Base-by-base conservation (phyloP, 2,888 invertebrate species). In the Matsumyia berberina region DNA sequence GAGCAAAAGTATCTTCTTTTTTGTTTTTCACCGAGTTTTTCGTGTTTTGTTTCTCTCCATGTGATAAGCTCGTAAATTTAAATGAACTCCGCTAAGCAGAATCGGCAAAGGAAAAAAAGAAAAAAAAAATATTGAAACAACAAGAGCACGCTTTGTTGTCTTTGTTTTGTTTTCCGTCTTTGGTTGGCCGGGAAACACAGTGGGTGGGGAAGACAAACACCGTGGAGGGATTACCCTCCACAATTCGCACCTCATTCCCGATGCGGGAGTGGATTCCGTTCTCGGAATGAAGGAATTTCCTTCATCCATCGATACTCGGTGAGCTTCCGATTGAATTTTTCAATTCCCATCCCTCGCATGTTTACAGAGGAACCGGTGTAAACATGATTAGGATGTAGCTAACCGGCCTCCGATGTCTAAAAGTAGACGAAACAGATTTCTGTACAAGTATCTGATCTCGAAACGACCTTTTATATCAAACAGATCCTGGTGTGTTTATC, bases 31-130 rank as follows among this genome's bases (percentile, higher is more conserved):
- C n/a, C n/a, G n/a, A n/a, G n/a, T n/a, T n/a, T n/a, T n/a, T n/a
- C n/a, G n/a, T n/a, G n/a, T 51, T 29, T 4, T 24, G n/a, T 46
- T 35, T 9, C 12, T 33, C 31, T 12, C 39, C 55, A 55, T 46
- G 69, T 55, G 72, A 72, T 60, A 24, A 64, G 37, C 73, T 73
- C 73, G 64, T 73, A 64, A 73, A 73, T 73, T 73, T 55, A 62
- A 73, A 73, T 73, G 55, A 73, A 73, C 73, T 62, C 44, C 19
- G 11, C 53, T n/a, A 73, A 53, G 62, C n/a, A 67, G 37, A 39
- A 39, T 51, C 0, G 17, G 5, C 4, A 7, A 37, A n/a, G n/a
- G 33, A 49, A 17, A 7, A n/a, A 24, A 24, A 49, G 6, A 35
- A 46, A 58, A 8, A 15, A 31, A 11, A 12, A 15, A 31, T n/a